Percentiles rank a stretch among this genome's conserved stretches.
phyloP scores from a whole-genome alignment of 2,113 vertebrate genomes.

The Hydropotes inermis region DNA sequence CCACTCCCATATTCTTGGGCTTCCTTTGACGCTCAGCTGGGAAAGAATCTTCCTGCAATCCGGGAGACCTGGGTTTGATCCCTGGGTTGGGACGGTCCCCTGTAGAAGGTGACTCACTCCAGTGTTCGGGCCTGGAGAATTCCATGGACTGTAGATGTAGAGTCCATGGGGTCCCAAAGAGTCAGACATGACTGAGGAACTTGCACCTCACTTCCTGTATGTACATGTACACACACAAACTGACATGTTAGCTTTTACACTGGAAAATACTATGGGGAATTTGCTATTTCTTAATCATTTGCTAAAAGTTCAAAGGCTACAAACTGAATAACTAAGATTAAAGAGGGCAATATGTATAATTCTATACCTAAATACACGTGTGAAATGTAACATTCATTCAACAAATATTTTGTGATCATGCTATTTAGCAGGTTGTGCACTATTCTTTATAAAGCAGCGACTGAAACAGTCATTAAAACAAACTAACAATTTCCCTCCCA shows the following conservation, averaged over 20 bases:
- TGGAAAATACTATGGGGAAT: background rate
- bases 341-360: background rate
- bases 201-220: background rate
- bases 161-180: background rate
- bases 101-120: background rate
- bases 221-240: background rate
- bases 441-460: background rate
- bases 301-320: background rate
- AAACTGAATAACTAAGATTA: no score
- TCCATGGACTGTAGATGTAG: background rate
- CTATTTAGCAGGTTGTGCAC: background rate
- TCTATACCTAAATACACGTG: background rate
- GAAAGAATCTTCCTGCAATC: background rate
- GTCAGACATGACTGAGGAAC: background rate
- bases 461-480: background rate
- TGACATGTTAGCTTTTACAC: background rate
- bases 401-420: background rate
- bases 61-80: background rate
- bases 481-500: no score
- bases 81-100: accelerated
- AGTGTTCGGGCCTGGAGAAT: background rate
- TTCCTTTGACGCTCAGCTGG: background rate
- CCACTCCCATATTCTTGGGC: background rate
- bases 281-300: background rate
- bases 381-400: background rate